Evolutionary conservation across 2,797 vertebrate species (phyloP), one percentile per base, ranked within the genome.

Genomic region (Syncerus caffer): DNA sequence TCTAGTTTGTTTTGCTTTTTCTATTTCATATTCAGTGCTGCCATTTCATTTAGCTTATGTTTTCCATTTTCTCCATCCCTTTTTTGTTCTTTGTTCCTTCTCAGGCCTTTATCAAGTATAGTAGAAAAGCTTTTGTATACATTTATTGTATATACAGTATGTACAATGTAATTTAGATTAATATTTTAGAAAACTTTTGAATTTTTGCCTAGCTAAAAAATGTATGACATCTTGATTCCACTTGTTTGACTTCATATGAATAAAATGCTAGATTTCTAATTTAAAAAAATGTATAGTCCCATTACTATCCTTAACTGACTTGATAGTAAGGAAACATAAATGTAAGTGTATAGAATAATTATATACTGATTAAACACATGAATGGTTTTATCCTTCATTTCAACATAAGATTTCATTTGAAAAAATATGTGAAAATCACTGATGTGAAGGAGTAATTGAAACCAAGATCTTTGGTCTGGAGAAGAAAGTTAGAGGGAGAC

Each of bases 281-380:
- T 76, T 16, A 1, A 1, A 42, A 71, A 93, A 83, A 84, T 31
- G 19, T 74, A 45, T 51, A 94, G 15, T 53, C 7, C 14, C 45
- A 58, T 55, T 50, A 60, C 11, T 67, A 21, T 55, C 8, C 16
- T 92, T 85, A 60, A 85, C 45, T 89, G 82, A 92, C 45, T 80
- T 93, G 74, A 55, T 19, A 94, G 7, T 89, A 74, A 93, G 71
- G 47, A 95, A 87, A 94, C 79, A 53, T 60, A 71, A 71, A 89
- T 47, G 6, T 60, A 85, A 85, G 51, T 11, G 34, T 53, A 53
- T 82, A 84, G 88, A 96, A 78, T 31, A 89, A 93, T 76, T 27
- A 50, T 21, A 82, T 7, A 90, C 19, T 67, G 62, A 89, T 71
- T 38, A 76, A 82, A 55, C 2, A 29, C 14, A 55, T 82, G 51